Evolutionary conservation across 2,888 invertebrate genomes (phyloP), one percentile per base, ranked within the genome.

Genomic region (Mesoligia furuncula): DNA sequence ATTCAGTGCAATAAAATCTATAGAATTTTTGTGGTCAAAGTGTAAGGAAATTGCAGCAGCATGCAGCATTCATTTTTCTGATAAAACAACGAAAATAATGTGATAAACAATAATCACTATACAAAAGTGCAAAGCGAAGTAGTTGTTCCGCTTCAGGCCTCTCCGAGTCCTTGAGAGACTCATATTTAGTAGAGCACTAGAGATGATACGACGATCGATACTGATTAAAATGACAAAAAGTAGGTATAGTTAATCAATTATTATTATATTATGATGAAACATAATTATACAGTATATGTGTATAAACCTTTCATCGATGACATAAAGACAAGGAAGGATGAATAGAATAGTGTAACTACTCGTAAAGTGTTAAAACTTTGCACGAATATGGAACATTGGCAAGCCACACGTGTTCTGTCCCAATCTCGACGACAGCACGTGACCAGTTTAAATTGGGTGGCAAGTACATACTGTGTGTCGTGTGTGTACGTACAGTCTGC

Each of bases 391-490:
- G 75, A 76, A 68, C 65, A 68, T 79, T 75, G 67, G 71, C 76
- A 73, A 80, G 76, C 45, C 79, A 77, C 84, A 86, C 81, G 84
- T 86, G 86, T 75, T 48, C 59, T 61, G 84, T 69, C 80, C 67
- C 69, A 75, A 81, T 81, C 81, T 81, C 42, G 54, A 73, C 62
- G 73, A 36, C 59, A 66, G 75, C 85, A 85, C 83, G 83, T 87
- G 80, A 83, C 67, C 65, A 42, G 77, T 83, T 68, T 82, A 77
- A 83, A 79, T 87, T 87, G 59, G 76, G 75, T 79, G 67, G 66
- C 77, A 64, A 69, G 75, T 74, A 65, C 54, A 70, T 31, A 45
- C 76, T 24, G 27, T 59, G 15, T 57, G 59, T 59, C 15, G 54
- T 62, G 51, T 67, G 27, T 70, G 68, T 51, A 51, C 27, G 45